phyloP scores from a whole-genome alignment of 2,113 vertebrate genomes.

The Gavialis gangeticus region DNA sequence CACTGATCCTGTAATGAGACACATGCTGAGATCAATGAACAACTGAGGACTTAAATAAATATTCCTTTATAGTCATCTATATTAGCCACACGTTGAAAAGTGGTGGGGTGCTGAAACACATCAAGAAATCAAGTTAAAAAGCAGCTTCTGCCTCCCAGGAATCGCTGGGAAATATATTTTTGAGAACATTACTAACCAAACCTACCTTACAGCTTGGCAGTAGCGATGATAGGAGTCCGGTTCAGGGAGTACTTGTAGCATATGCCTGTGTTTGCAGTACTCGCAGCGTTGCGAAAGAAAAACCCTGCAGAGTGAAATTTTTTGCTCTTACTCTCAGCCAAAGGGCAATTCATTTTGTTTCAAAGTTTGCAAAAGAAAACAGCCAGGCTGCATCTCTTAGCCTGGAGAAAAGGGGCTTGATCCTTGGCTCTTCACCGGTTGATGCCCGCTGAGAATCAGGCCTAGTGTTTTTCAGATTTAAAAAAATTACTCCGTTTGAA shows the following conservation, averaged over 20 bases:
- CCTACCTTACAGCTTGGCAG: slow-evolving; percentile 18
- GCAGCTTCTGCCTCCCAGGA: slow-evolving; percentile 8
- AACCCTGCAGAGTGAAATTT: slow-evolving; percentile 29
- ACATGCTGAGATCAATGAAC: not conserved
- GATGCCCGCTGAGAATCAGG: slow-evolving; percentile 41
- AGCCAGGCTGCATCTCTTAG: not conserved
- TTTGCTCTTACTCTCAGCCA: slow-evolving; percentile 49
- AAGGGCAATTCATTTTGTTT: not conserved
- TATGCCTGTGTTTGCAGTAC: slow-evolving; percentile 11
- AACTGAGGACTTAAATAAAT: not conserved
- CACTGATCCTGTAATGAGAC: not conserved
- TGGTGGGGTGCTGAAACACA: slow-evolving; percentile 21
- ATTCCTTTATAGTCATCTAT: not conserved
- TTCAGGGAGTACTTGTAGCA: not conserved
- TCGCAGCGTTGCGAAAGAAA: slow-evolving; percentile 34
- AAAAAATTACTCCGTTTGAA: slow-evolving; percentile 33
- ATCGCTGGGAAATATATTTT: slow-evolving; percentile 20
- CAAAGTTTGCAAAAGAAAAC: not conserved
- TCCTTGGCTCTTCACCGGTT: not conserved
- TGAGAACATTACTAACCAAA: not conserved
- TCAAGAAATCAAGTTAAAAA: slow-evolving; percentile 50
- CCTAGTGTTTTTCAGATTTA: slow-evolving; percentile 7
- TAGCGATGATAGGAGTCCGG: not conserved
- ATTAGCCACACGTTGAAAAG: slow-evolving; percentile 28
- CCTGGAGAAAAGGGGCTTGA: slow-evolving; percentile 49